Evolutionary conservation across 1,140 invertebrate genomes (phyloP), one percentile per base, ranked within the genome.

Genomic region (Platorchestia sp.): DNA sequence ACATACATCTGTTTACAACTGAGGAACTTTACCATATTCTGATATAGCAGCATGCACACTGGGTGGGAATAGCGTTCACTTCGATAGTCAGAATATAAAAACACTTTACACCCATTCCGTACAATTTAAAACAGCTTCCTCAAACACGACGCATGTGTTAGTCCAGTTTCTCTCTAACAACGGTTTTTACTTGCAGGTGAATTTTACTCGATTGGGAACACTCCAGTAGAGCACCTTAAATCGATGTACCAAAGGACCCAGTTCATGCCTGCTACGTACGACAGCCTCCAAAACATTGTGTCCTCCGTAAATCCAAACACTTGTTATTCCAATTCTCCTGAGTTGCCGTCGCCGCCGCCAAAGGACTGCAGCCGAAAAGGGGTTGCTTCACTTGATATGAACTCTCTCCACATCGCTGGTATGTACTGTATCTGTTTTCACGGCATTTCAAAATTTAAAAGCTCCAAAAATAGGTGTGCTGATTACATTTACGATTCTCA

Each of bases 251-350:
- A 96, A 86, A 53, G 95, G 27, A 96, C 95, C 0, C 95, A 95
- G n/a, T 95, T 95, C 47, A 95, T 96, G 86, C 95, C 96, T 16
- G 95, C 96, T 87, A 95, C 95, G 42, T 96, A 95, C 96, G 95
- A 96, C 53, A 95, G 95, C 89, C 90, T 96, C 42, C 96, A 95
- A 86, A 95, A 95, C 89, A 96, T 96, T 95, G 96, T 96, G 86
- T 96, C 96, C 0, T 96, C 95, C 40, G 96, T 95, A 86, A 96
- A 96, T 87, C 95, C 95, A 0, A 51, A 47, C 27, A 43, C 1
- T 51, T 95, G 86, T 36, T 93, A 45, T 45, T 95, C 95, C 36
- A 59, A 95, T 0, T 96, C 96, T 41, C 96, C 96, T 95, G 45
- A 95, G 96, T 19, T 42, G 41, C 41, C 40, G 0, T 42, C 89